Evolutionary conservation across 2,113 vertebrate genomes (phyloP).

Genomic region (Ivindomyrus marchei): DNA sequence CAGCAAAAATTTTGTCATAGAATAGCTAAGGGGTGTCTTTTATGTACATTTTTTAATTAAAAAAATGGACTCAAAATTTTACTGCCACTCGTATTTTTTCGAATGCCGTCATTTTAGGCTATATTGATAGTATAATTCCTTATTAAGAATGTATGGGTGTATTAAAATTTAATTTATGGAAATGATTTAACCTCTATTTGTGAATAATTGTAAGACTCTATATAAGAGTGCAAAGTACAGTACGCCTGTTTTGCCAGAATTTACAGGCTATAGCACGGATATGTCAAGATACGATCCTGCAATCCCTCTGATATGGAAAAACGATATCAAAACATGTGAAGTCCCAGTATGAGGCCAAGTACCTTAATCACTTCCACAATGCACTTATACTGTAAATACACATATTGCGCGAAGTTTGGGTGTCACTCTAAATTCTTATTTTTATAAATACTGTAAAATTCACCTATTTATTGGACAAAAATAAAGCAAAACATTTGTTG

Average conservation of each 20-base stretch:
- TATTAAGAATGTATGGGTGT: neutral
- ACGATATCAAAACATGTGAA: neutral
- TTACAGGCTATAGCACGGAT: neutral
- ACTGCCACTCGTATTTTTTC: neutral
- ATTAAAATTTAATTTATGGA: neutral
- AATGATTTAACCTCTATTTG: neutral
- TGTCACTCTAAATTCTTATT: neutral
- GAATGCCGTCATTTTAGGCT: neutral
- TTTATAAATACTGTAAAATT: neutral
- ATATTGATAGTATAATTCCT: neutral
- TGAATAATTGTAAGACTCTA: neutral
- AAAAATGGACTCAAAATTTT: neutral
- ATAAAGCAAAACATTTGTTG: neutral
- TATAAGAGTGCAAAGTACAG: neutral
- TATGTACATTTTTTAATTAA: neutral
- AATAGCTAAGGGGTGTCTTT: neutral
- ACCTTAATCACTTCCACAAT: neutral
- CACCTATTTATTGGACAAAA: neutral
- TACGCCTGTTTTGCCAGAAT: neutral
- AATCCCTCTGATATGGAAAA: neutral
- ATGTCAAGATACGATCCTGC: neutral
- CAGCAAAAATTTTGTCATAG: neutral
- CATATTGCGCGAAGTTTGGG: neutral
- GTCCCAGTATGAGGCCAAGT: neutral
- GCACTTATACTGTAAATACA: neutral